Evolutionary conservation across 2,797 vertebrate genomes (phyloP).

Genomic region (Oreochromis grahami): DNA sequence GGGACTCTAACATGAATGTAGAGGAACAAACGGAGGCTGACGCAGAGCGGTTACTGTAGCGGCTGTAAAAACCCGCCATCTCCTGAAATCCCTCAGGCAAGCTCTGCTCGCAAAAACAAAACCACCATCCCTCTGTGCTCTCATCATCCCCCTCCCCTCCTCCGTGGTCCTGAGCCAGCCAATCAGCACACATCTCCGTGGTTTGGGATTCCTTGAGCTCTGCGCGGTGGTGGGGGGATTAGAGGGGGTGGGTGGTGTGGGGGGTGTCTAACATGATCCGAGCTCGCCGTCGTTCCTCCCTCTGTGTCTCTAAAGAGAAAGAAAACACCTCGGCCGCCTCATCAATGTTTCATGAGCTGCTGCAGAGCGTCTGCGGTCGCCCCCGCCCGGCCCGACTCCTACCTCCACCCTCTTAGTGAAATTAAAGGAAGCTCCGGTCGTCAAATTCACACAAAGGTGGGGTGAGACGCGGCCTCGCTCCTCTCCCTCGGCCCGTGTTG

Average conservation of each 20-base stretch:
- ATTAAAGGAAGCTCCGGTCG: conserved; percentile 13
- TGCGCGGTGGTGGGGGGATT: not conserved
- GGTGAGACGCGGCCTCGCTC: not conserved
- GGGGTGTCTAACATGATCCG: not conserved
- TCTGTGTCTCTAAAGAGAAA: not conserved
- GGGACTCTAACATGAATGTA: rapidly evolving
- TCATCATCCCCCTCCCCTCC: not conserved
- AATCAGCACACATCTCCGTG: conserved; percentile 5
- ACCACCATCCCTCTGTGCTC: not conserved
- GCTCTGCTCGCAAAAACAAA: not conserved
- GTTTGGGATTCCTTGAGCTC: not conserved
- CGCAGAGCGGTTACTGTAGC: not conserved
- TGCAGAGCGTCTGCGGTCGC: conserved; percentile 37
- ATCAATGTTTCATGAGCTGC: conserved; percentile 71
- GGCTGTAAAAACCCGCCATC: not conserved
- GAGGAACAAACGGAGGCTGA: not conserved
- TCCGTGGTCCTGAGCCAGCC: conserved; percentile 54
- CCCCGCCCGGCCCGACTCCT: not conserved
- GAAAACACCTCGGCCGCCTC: conserved; percentile 33
- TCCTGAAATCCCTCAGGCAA: not conserved
- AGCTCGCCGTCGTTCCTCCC: not conserved
- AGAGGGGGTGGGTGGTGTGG: not conserved
- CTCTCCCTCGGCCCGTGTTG: not conserved
- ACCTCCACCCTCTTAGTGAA: conserved; percentile 25
- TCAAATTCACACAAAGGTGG: conserved; percentile 17